A percentile compares a stretch with the other conserved stretches of the same genome.
Conservation (phyloP, 2,797 vertebrate species). For the Arctocebus calabarensis region DNA sequence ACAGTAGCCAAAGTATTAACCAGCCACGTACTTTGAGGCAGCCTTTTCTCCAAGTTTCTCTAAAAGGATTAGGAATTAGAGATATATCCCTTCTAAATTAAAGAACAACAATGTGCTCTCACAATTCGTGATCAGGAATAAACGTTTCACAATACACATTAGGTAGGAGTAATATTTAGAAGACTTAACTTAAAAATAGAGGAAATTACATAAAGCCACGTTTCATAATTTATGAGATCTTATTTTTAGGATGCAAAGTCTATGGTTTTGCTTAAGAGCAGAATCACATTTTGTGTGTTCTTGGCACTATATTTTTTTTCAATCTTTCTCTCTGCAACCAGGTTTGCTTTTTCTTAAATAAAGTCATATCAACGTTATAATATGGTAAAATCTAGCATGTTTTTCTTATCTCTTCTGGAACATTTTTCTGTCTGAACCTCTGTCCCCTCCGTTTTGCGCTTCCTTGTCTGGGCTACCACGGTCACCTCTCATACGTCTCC, state of each 20-base stretch:
- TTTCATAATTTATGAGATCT: conserved; percentile 83
- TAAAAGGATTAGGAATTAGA: background rate
- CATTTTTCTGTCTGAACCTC: background rate
- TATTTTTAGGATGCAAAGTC: conserved; percentile 78
- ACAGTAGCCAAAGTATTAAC: background rate
- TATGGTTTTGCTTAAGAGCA: background rate
- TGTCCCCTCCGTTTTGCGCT: background rate
- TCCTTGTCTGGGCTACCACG: background rate
- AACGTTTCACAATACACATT: conserved; percentile 4
- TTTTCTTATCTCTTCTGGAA: background rate
- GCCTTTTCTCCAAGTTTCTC: background rate
- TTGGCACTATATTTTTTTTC: background rate
- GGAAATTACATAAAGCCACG: background rate
- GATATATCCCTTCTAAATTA: conserved; percentile 44
- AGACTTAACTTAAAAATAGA: conserved; percentile 58
- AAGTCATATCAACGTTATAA: background rate
- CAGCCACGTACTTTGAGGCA: background rate
- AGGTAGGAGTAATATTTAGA: conserved; percentile 77
- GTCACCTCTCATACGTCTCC: background rate
- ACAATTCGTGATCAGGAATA: conserved; percentile 35
- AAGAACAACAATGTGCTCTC: conserved; percentile 62
- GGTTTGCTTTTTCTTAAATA: background rate
- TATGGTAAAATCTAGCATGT: background rate
- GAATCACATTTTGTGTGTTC: conserved; percentile 27
- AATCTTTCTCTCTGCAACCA: background rate